A percentile compares a stretch with the other conserved stretches of the same genome.
Evolutionary conservation across 2,888 invertebrate species (phyloP).

Genomic region (Aromia moschata): DNA sequence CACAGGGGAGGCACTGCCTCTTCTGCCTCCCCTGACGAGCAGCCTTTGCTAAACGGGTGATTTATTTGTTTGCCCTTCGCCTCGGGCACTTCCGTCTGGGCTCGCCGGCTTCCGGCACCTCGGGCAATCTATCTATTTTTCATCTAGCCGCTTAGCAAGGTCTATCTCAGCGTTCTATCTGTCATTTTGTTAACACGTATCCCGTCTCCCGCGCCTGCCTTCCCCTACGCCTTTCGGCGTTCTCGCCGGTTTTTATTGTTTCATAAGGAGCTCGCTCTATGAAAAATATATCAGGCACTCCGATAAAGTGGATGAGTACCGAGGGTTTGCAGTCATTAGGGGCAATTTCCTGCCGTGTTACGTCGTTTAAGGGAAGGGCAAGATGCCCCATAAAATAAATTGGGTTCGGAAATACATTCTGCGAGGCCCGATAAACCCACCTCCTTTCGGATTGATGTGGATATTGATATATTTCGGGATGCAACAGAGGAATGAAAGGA

Average conservation of each 20-base stretch:
- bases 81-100: slow-evolving; percentile 41
- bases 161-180: slow-evolving; percentile 47
- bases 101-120: slow-evolving; percentile 43
- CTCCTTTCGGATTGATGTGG: background rate
- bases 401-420: slow-evolving; percentile 13
- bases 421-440: background rate
- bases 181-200: slow-evolving; percentile 50
- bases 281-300: slow-evolving; percentile 31
- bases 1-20: too few species aligned
- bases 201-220: slow-evolving; percentile 31
- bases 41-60: slow-evolving; percentile 27
- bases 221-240: too few species aligned
- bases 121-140: slow-evolving; percentile 52
- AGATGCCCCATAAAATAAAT: slow-evolving; percentile 17
- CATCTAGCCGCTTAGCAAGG: slow-evolving; percentile 49
- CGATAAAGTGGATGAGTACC: slow-evolving; percentile 25
- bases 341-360: slow-evolving; percentile 18
- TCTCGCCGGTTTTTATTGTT: slow-evolving; percentile 25
- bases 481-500: too few species aligned
- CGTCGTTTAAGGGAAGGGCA: slow-evolving; percentile 6
- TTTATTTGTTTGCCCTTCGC: slow-evolving; percentile 45
- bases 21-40: too few species aligned
- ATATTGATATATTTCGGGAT: background rate
- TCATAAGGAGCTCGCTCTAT: slow-evolving; percentile 29
- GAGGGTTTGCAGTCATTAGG: slow-evolving; percentile 26